Base-by-base conservation (phyloP, 2,797 vertebrate genomes). In the Synanceia verrucosa region DNA sequence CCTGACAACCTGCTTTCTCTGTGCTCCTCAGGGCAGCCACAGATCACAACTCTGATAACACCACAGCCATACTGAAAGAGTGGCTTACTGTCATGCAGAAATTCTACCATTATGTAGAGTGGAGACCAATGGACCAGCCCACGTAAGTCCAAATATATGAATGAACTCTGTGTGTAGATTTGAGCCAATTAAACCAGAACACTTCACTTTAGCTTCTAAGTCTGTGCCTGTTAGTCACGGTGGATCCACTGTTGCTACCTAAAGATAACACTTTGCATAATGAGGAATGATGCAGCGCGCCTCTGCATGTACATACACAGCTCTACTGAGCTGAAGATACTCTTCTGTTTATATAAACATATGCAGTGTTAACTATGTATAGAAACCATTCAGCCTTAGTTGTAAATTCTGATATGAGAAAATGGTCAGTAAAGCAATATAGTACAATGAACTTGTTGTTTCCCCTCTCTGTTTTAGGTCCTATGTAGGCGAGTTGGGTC, bases 1-100 rank as follows among this genome's bases (percentile, higher is more conserved):
- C n/a, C n/a, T 61, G 6, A 44, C 24, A 24, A 10, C 70, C 24
- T 65, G 57, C 34, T 56, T 19, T 76, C 48, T 63, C 19, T 78
- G 21, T 64, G 21, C 48, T 77, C 57, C 63, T 34, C 88, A 99
- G 98, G 98, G 96, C 93, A 0, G 97, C 95, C 2, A 97, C 98
- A 0, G 98, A 99, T 78, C 98, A 99, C 92, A 99, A 99, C 68
- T 58, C 26, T 0, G 98, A 99, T 86, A 96, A 96, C 88, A 98
- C 96, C 1, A 96, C 94, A 0, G 95, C 93, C 9, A 83, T 99
- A 47, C 93, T 99, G 69, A 95, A 75, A 70, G 96, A 97, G 76
- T 99, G 98, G 98, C 94, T 99, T 19, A 94, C 92, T 0, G 89
- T 92, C 0, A 93, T 96, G 93, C 94, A 96, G 71, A 85, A 82